Conservation (phyloP, 2,113 vertebrate genomes). For the Cranoglanis bouderius region DNA sequence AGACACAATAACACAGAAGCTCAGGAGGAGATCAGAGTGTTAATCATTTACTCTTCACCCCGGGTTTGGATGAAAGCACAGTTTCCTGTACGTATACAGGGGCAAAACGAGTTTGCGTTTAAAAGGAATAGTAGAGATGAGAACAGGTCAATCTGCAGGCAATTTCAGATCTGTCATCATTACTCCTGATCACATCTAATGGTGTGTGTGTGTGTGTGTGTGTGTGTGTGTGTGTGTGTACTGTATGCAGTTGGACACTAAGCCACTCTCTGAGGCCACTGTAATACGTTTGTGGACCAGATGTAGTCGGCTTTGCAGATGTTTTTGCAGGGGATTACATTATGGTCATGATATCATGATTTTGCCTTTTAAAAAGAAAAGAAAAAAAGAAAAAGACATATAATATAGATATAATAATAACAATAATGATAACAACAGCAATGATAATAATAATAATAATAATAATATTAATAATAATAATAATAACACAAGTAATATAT, state of each 20-base stretch:
- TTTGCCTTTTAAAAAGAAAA: not conserved
- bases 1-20: not conserved
- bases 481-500: not conserved
- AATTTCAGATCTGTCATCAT: slow-evolving; percentile 28
- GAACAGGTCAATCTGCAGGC: slow-evolving; percentile 34
- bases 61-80: not conserved
- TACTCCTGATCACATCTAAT: slow-evolving; percentile 34
- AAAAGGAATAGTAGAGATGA: not conserved
- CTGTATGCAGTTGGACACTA: not conserved
- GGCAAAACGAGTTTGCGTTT: slow-evolving; percentile 9
- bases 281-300: slow-evolving; percentile 49
- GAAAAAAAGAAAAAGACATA: not conserved
- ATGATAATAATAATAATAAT: not conserved
- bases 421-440: not conserved
- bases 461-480: not conserved
- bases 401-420: not conserved
- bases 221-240: slow-evolving; percentile 16
- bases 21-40: not conserved
- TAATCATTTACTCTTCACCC: slow-evolving; percentile 15
- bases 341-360: not conserved
- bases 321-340: slow-evolving; percentile 1
- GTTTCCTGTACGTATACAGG: slow-evolving; percentile 2
- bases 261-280: slow-evolving; percentile 30
- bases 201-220: slow-evolving; percentile 10
- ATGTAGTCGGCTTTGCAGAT: slow-evolving; percentile 25